Evolutionary conservation across 2,888 invertebrate species (phyloP), one percentile per base, ranked within the genome.

Genomic region (Brachypterus glaber): DNA sequence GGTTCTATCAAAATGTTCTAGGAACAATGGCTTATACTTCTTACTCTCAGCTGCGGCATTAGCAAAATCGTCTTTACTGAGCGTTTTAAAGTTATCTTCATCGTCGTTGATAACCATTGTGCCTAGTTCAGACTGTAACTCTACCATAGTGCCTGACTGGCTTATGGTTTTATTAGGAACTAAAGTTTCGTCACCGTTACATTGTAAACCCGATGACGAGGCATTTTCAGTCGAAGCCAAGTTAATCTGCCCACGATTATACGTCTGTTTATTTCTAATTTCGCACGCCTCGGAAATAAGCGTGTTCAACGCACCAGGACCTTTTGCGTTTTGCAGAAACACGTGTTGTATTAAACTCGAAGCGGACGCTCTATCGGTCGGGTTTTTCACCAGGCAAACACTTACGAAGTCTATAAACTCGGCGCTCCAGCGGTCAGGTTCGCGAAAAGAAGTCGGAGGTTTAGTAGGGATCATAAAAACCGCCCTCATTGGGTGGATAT

Each of bases 381-480:
- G 97, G 69, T 90, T 91, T 71, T 89, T 89, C 11, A 89, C 80
- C 45, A 89, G 72, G 66, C 88, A 90, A 59, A 86, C 81, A 57
- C 85, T 86, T 32, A 98, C 96, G 69, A 99, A 98, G 67, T 97
- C 95, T 47, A 95, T 93, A 67, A 99, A 96, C 63, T 93, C 91
- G 1, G 90, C 77, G 40, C 87, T 86, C 96, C 97, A 98, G 52
- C 89, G 83, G 62, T 96, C 93, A 0, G 93, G 93, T 61, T 97
- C 90, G 42, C 95, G 74, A 64, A 98, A 96, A 2, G 95, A 93
- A 3, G 98, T 98, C 25, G 98, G 96, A 18, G 97, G 97, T 63
- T 97, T 97, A 15, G 96, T 95, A 7, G 98, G 98, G 54, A 98
- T 99, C 97, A 98, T 97, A 68, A 99, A 98, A 51, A 98, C 97